Conservation (phyloP, 1,140 invertebrate genomes). For the Homarus americanus region DNA sequence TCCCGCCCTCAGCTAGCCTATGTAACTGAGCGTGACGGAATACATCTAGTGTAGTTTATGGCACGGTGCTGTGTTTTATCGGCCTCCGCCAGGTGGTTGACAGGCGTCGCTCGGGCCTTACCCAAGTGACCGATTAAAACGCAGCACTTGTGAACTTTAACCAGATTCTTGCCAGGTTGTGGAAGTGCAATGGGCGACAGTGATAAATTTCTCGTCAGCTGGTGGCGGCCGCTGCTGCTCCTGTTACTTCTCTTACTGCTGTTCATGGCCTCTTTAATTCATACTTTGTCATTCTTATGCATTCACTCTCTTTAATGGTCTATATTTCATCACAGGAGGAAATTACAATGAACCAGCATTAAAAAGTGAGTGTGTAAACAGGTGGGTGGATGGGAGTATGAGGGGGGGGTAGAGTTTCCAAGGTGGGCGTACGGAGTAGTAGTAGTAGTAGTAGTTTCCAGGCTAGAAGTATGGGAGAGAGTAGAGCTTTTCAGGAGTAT, state of each 20-base stretch:
- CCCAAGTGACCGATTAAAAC: constrained; percentile 50
- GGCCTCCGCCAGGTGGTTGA: constrained; percentile 28
- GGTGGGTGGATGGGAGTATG: neutral
- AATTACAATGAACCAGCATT: constrained; percentile 56
- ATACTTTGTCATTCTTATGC: constrained; percentile 60
- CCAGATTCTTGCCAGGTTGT: constrained; percentile 55
- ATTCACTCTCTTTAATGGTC: constrained; percentile 53
- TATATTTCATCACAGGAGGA: constrained; percentile 42
- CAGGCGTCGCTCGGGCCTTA: constrained; percentile 7
- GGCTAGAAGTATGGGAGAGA: no score
- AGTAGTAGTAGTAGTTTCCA: no score
- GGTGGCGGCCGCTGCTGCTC: neutral
- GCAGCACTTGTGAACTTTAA: constrained; percentile 50
- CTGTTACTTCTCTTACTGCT: neutral
- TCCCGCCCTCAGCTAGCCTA: neutral
- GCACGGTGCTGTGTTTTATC: constrained; percentile 51
- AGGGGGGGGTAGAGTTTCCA: neutral
- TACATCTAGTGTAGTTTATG: no score
- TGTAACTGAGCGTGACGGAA: no score
- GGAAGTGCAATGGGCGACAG: constrained; percentile 58
- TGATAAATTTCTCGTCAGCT: constrained; percentile 61
- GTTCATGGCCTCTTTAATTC: constrained; percentile 29
- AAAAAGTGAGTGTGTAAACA: neutral
- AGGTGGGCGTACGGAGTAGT: neutral
- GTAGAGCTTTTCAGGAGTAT: no score